Evolutionary conservation across 2,888 invertebrate genomes (phyloP).

Genomic region (Nymphalis polychloros): DNA sequence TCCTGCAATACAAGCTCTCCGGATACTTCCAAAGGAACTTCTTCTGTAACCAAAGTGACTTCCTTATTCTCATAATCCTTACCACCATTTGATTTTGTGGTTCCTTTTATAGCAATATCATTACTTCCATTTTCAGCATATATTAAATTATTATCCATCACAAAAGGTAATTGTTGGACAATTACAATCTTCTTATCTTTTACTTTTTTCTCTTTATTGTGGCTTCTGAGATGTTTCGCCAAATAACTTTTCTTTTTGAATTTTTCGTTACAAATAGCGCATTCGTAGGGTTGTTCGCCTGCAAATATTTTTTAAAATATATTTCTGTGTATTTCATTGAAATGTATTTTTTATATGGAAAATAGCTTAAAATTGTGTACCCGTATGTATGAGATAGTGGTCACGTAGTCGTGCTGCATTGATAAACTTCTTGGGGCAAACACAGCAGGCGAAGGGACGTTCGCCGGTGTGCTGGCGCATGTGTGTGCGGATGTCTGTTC

Average conservation of each 20-base stretch:
- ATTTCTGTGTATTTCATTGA: no score
- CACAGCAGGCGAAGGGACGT: conserved; percentile 77
- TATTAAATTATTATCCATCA: conserved; percentile 30
- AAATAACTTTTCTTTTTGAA: conserved; percentile 64
- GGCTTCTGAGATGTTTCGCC: conserved; percentile 60
- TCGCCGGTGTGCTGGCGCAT: conserved; percentile 80
- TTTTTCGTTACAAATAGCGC: conserved; percentile 56
- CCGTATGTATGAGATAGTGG: conserved; percentile 67
- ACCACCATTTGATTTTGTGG: neutral
- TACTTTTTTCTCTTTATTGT: conserved; percentile 49
- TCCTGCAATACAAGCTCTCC: conserved; percentile 58
- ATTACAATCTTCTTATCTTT: conserved; percentile 43
- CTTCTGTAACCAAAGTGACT: conserved; percentile 41
- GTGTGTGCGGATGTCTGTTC: conserved; percentile 70
- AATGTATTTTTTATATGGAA: neutral
- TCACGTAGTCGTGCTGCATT: conserved; percentile 61
- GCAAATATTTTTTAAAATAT: conserved; percentile 37
- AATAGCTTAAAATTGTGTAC: no score
- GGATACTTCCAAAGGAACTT: conserved; percentile 55
- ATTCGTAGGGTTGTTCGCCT: conserved; percentile 74
- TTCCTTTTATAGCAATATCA: neutral
- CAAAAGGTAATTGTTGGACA: conserved; percentile 37
- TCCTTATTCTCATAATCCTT: conserved; percentile 23
- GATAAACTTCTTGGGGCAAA: conserved; percentile 64
- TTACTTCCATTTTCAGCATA: conserved; percentile 23